Base-by-base conservation (phyloP, 2,888 invertebrate genomes). In the Drosophila rellima region DNA sequence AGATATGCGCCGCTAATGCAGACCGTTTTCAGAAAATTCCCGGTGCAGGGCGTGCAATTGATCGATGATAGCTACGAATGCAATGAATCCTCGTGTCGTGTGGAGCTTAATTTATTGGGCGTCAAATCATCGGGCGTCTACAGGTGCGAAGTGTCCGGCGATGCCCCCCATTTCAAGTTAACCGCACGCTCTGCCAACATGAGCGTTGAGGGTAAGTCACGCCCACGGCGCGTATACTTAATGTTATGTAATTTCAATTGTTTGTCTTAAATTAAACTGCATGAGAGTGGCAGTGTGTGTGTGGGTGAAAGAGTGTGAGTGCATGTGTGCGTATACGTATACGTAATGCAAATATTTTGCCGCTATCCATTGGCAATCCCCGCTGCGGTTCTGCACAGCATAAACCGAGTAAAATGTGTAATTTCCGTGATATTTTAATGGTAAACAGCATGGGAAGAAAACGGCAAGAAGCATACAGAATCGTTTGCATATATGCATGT, bases 81-180 rank as follows among this genome's bases (percentile, higher is more conserved):
- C 83, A 91, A 92, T 80, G 90, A 91, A 70, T 88, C 84, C 62
- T 88, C 90, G 29, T 92, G 92, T 59, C 91, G 90, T 55, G 89
- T 92, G 61, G 91, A 91, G 50, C 79, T 92, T 55, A 88, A 88
- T 76, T 80, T 90, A 74, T 85, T 91, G 82, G 89, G 89, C 64
- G 72, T 83, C 76, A 90, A 89, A 65, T 91, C 92, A 55, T 86
- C 91, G 55, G 95, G 95, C 37, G 93, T 93, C 44, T 95, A 94
- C 79, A 92, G 94, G 63, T 95, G 94, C 87, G 95, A 95, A 89
- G 94, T 95, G 45, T 94, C 94, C 68, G 94, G 94, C 56, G 94
- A 95, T 90, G 94, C 94, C 6, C 94, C 94, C 1, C 93, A 94
- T 60, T 94, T 94, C 79, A 92, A 94, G 74, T 91, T 94, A 62